Conservation (phyloP, 1,140 invertebrate species). For the Vanessa atalanta region DNA sequence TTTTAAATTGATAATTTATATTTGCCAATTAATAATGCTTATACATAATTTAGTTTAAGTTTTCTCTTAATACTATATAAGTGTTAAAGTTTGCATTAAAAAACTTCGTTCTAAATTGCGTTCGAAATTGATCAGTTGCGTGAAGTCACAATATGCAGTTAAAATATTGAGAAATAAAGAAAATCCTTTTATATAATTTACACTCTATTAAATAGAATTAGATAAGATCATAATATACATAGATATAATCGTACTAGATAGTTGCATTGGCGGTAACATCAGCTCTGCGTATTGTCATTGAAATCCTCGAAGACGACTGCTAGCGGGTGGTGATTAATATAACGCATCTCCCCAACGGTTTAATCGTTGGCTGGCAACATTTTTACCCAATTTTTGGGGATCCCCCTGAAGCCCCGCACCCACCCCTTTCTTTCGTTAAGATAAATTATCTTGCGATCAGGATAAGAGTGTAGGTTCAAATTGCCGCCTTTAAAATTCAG, state of each 20-base stretch:
- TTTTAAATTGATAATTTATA: too few species aligned
- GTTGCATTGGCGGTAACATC: conserved; percentile 35
- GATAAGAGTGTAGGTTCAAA: conserved; percentile 80
- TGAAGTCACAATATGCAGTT: too few species aligned
- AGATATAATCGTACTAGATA: not conserved
- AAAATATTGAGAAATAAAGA: too few species aligned
- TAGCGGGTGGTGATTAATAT: conserved; percentile 79
- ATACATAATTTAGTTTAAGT: too few species aligned
- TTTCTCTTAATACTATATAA: too few species aligned
- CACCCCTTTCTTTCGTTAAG: conserved; percentile 80
- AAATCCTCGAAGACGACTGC: conserved; percentile 71
- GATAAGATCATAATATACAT: too few species aligned
- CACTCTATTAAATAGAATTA: too few species aligned
- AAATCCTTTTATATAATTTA: too few species aligned
- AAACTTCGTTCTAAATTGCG: too few species aligned
- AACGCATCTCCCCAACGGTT: conserved; percentile 79
- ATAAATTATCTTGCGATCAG: conserved; percentile 80
- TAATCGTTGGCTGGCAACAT: conserved; percentile 80
- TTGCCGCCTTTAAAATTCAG: conserved; percentile 79
- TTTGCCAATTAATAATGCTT: too few species aligned
- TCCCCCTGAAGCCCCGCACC: conserved; percentile 49
- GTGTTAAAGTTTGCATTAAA: too few species aligned
- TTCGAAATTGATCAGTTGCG: too few species aligned
- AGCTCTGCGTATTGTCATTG: conserved; percentile 50
- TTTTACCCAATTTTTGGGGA: conserved; percentile 80